phyloP scores from a whole-genome alignment of 1,140 invertebrate genomes.

The Triops longicaudatus region DNA sequence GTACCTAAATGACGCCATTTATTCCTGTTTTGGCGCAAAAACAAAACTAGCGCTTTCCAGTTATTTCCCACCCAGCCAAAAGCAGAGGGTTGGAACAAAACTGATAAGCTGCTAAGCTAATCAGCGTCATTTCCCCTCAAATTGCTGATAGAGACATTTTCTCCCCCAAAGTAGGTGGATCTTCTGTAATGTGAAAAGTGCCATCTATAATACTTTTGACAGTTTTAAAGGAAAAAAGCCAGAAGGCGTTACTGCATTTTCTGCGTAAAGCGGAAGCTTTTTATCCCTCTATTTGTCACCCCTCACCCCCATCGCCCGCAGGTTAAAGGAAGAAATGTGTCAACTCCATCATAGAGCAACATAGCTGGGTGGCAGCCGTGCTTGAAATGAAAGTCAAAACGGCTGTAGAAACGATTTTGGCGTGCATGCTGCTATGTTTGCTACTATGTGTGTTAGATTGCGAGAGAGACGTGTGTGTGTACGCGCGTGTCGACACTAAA shows the following conservation, averaged over 20 bases:
- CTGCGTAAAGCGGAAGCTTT: neutral
- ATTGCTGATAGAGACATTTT: too few relatives aligned
- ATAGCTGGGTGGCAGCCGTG: neutral
- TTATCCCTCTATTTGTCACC: neutral
- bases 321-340: neutral
- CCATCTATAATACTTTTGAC: neutral
- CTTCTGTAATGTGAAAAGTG: neutral
- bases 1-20: neutral
- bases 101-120: neutral
- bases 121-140: neutral
- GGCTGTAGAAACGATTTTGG: neutral
- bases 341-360: neutral
- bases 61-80: neutral
- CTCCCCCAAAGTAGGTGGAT: neutral
- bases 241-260: neutral
- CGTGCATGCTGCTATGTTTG: too few relatives aligned
- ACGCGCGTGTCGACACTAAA: neutral
- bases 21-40: neutral
- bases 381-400: slow-evolving; percentile 12
- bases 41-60: neutral
- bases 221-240: neutral
- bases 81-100: neutral
- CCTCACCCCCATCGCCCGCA: too few relatives aligned
- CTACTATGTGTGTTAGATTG: too few relatives aligned
- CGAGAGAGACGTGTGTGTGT: neutral